These are phyloP conservation scores for Coreius guichenoti DNA, from an alignment of 2,797 vertebrate species.

Conservation along the genomic window DNA sequence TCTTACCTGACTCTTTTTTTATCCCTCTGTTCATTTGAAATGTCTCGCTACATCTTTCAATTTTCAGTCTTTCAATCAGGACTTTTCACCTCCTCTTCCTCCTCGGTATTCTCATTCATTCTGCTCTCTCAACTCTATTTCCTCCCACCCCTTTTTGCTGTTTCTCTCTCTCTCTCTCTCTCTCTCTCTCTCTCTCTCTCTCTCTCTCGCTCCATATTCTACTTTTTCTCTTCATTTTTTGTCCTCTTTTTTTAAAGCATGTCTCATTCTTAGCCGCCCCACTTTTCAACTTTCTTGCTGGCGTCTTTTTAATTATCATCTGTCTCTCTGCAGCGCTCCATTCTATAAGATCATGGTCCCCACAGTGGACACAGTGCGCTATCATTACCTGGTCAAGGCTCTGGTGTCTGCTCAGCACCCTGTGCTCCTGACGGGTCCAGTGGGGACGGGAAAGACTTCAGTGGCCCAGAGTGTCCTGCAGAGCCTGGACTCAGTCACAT, in stretches of 20 bases:
- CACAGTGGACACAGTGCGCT: slow-evolving; percentile 88
- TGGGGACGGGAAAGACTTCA: slow-evolving; percentile 90
- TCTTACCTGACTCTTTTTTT: slow-evolving; percentile 41
- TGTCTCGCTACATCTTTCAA: slow-evolving; percentile 57
- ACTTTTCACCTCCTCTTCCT: slow-evolving; percentile 50
- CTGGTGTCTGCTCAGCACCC: slow-evolving; percentile 80
- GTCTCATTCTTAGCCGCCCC: slow-evolving; percentile 17
- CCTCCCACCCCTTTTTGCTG: slow-evolving; percentile 28
- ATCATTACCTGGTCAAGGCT: slow-evolving; percentile 84
- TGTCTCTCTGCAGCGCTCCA: slow-evolving; percentile 67
- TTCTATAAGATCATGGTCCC: slow-evolving; percentile 89
- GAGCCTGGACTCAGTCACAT: slow-evolving; percentile 78
- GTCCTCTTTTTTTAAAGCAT: slow-evolving; percentile 13
- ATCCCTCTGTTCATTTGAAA: slow-evolving; percentile 37
- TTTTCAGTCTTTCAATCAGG: slow-evolving; percentile 51
- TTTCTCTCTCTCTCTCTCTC: slow-evolving; percentile 36
- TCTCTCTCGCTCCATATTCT: slow-evolving; percentile 57
- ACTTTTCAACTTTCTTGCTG: slow-evolving; percentile 59
- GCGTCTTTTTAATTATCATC: slow-evolving; percentile 54
- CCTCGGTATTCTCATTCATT: slow-evolving; percentile 35
- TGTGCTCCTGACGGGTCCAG: slow-evolving; percentile 85
- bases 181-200: slow-evolving; percentile 50
- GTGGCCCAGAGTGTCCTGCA: slow-evolving; percentile 85
- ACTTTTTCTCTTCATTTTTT: slow-evolving; percentile 24
- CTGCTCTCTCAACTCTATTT: slow-evolving; percentile 35